Evolutionary conservation across 2,797 vertebrate species (phyloP), one percentile per base, ranked within the genome.

Genomic region (Danio aesculapii): DNA sequence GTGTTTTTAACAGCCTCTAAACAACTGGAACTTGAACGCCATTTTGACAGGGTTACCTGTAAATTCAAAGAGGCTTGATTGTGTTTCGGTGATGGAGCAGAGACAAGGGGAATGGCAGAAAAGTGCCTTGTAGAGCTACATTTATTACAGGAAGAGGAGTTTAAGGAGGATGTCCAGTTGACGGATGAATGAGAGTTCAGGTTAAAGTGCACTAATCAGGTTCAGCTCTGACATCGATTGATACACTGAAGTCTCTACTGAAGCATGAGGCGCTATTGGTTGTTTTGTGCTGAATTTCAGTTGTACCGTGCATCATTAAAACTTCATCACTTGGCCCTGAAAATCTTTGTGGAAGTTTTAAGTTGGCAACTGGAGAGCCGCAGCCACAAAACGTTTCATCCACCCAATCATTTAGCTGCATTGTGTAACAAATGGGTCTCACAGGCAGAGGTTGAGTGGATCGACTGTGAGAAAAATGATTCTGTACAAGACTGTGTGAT

Each of bases 1-100:
- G 53, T 62, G 67, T 70, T 53, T 78, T 78, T 79, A 77, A 80
- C 10, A 1, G 41, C 53, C 59, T 83, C 50, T 70, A 76, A 76
- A 79, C 44, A 73, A 43, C 57, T 58, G 67, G 16, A 75, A 76
- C 67, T 68, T 58, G 64, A 30, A 39, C 16, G 43, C n/a, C 50
- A 39, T 19, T 50, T 75, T 75, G 69, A 74, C 53, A 49, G 21
- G 17, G 63, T 73, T 79, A 79, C 75, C 30, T 72, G 61, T 73
- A 78, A 78, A 78, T 73, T 59, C n/a, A 69, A 57, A 55, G 13
- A 61, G 19, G 21, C 62, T 61, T 68, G 55, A 62, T 58, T 57
- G 44, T 59, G 63, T 17, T 71, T 12, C 12, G 10, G 11, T 39
- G 58, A 71, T 5, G 47, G 19, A 49, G n/a, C 11, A 30, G 52